A percentile compares a stretch with the other conserved stretches of the same genome.
Conservation (phyloP, 2,888 invertebrate genomes). For the Molanna angustata region DNA sequence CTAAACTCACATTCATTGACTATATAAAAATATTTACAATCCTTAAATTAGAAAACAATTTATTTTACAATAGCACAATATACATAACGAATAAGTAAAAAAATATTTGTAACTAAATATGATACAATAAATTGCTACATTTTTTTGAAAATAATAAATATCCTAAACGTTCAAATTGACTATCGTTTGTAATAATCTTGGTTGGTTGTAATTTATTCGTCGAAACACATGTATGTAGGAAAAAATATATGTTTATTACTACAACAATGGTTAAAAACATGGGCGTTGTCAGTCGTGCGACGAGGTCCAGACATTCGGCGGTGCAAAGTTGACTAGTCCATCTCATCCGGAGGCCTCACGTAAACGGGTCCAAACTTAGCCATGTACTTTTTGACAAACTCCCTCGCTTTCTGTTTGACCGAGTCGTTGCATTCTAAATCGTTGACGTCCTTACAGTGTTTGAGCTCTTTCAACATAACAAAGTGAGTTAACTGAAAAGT, state of each 20-base stretch:
- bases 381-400: conserved; percentile 96
- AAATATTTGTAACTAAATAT: conserved; percentile 13
- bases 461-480: conserved; percentile 92
- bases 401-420: conserved; percentile 91
- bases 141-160: conserved; percentile 16
- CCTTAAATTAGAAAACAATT: too few species aligned
- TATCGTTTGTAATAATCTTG: conserved; percentile 3
- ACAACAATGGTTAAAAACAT: too few species aligned
- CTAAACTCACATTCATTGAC: too few species aligned
- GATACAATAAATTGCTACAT: conserved; percentile 1
- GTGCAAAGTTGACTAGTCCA: too few species aligned
- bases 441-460: conserved; percentile 83
- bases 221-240: too few species aligned
- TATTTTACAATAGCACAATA: too few species aligned
- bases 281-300: conserved; percentile 11
- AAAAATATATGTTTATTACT: too few species aligned
- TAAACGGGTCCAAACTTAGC: conserved; percentile 85
- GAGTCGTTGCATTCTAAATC: conserved; percentile 86
- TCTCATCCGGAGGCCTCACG: conserved; percentile 65
- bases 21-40: too few species aligned
- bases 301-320: too few species aligned
- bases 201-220: too few species aligned
- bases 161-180: conserved; percentile 18
- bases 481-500: conserved; percentile 83
- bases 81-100: conserved; percentile 18